Conservation (phyloP, 2,113 vertebrate genomes). For the Macaca nemestrina region DNA sequence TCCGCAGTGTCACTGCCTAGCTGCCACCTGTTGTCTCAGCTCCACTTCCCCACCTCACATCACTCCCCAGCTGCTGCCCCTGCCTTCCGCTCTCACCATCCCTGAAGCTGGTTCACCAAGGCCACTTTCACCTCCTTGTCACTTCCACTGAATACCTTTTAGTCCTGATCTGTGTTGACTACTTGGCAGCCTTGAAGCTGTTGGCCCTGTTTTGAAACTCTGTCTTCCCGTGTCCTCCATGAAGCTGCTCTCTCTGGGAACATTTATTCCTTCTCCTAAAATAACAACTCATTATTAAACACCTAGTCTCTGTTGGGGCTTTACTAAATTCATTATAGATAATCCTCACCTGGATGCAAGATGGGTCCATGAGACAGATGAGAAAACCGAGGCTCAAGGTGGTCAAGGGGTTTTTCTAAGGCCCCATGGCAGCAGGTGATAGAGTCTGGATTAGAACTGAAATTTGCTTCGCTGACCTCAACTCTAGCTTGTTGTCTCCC, state of each 20-base stretch:
- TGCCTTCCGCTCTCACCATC: neutral
- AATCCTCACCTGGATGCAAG: neutral
- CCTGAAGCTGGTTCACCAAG: constrained; percentile 30
- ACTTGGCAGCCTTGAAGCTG: neutral
- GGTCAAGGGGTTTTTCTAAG: neutral
- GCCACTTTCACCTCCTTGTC: constrained; percentile 49
- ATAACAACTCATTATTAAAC: neutral
- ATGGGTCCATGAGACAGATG: neutral
- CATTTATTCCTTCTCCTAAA: constrained; percentile 21
- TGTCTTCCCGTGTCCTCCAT: neutral
- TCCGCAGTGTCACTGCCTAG: neutral
- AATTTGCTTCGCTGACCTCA: neutral
- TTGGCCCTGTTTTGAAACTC: constrained; percentile 27
- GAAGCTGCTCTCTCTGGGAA: constrained; percentile 7
- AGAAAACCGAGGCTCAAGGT: neutral
- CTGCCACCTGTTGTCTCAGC: neutral
- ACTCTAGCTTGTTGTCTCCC: neutral
- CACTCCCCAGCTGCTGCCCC: neutral
- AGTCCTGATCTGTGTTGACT: constrained; percentile 19
- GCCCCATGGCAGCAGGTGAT: neutral
- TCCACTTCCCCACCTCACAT: neutral
- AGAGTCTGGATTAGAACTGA: neutral
- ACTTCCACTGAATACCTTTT: neutral
- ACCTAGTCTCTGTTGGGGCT: neutral
- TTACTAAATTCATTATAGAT: neutral